Conservation (phyloP, 2,797 vertebrate genomes). For the Enteromius argenteus region DNA sequence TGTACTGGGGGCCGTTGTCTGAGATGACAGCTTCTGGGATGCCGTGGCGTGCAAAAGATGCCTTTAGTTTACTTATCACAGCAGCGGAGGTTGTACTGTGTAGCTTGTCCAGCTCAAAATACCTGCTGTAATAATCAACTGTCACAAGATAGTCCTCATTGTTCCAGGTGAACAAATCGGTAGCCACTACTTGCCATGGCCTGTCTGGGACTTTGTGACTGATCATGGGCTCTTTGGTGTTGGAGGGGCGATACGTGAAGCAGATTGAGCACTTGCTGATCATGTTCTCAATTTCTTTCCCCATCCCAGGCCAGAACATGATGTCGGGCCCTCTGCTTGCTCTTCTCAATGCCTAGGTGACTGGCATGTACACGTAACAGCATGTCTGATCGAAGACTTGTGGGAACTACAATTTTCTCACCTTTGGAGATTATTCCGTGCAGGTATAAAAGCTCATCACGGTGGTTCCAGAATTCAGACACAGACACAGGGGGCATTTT, state of each 20-base stretch:
- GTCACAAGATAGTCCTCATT: neutral
- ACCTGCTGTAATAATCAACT: neutral
- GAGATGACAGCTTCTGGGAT: neutral
- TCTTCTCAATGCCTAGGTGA: slow-evolving; percentile 41
- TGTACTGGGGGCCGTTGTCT: slow-evolving; percentile 5
- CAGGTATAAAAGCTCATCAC: slow-evolving; percentile 27
- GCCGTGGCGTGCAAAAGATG: neutral
- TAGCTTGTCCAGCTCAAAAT: neutral
- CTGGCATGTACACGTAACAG: slow-evolving; percentile 21
- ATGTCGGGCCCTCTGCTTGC: no score
- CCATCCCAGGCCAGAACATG: neutral
- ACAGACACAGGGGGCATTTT: slow-evolving; percentile 12
- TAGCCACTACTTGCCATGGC: slow-evolving; percentile 5
- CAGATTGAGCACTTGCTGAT: neutral
- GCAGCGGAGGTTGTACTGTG: neutral
- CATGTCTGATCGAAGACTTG: slow-evolving; percentile 19
- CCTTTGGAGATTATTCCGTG: slow-evolving; percentile 55
- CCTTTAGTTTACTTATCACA: neutral
- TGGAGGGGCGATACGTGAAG: neutral
- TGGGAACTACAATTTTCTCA: slow-evolving; percentile 48
- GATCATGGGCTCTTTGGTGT: neutral
- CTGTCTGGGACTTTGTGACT: neutral
- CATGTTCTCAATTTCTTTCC: neutral
- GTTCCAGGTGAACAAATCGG: neutral
- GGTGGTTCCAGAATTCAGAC: slow-evolving; percentile 48